Conservation (phyloP, 1,140 invertebrate species). For the Eupristina koningsbergeri region DNA sequence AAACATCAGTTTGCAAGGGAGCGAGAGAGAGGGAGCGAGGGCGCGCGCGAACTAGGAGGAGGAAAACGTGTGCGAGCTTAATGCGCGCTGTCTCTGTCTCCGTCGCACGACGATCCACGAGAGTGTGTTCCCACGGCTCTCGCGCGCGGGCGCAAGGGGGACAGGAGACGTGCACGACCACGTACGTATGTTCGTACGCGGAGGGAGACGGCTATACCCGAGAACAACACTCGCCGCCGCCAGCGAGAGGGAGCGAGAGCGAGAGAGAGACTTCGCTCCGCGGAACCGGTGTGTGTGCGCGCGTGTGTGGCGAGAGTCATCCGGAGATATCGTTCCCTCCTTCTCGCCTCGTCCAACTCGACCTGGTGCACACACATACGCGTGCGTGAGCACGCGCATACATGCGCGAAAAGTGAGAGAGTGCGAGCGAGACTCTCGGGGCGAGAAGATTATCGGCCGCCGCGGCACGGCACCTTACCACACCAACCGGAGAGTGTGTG, state of each 20-base stretch:
- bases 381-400: background rate
- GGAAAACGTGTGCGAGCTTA: slow-evolving; percentile 22
- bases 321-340: slow-evolving; percentile 12
- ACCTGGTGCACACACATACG: slow-evolving; percentile 10
- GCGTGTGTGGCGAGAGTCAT: slow-evolving; percentile 2
- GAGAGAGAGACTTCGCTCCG: background rate
- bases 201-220: slow-evolving; percentile 14
- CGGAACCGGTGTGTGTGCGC: background rate
- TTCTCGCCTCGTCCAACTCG: slow-evolving; percentile 22
- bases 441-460: slow-evolving; percentile 48
- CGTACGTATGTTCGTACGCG: slow-evolving; percentile 16
- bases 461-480: slow-evolving; percentile 46
- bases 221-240: slow-evolving; percentile 15
- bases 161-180: background rate
- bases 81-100: slow-evolving; percentile 28
- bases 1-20: slow-evolving; percentile 23
- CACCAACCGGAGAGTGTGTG: slow-evolving; percentile 11
- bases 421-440: slow-evolving; percentile 14
- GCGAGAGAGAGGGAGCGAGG: background rate
- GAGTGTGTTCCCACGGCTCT: slow-evolving; percentile 30
- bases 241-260: background rate
- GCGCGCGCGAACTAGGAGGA: background rate
- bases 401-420: background rate
- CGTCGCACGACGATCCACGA: slow-evolving; percentile 4
- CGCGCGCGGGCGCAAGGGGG: background rate